Evolutionary conservation across 2,797 vertebrate species (phyloP), one percentile per base, ranked within the genome.

Genomic region (Gallinago solitaria): DNA sequence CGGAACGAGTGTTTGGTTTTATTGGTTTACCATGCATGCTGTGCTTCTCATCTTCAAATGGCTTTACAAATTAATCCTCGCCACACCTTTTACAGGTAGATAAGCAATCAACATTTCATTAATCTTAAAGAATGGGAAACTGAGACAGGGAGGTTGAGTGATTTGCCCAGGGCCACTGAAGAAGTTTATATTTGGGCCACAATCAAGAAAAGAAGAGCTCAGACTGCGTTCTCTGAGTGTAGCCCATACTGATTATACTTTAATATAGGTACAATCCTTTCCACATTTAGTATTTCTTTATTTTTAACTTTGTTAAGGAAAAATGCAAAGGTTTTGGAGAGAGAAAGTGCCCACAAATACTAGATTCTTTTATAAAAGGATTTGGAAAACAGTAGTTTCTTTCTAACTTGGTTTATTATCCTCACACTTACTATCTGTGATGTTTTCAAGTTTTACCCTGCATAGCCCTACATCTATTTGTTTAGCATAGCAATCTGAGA

Each of bases 111-210:
- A 27, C 51, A 56, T 67, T 93, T 28, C 39, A 37, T 75, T 51
- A 25, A 37, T 79, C 54, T 73, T 87, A 74, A 74, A 88, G 35
- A 91, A 67, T 39, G 27, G 63, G 63, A 91, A 87, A 71, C 65
- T 39, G 61, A 91, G 69, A 39, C 83, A 67, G 67, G 50, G 67
- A 86, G 59, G 74, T 90, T 93, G 95, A 96, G 91, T 10, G 89
- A 88, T 86, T 96, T 91, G 87, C 91, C 89, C 89, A 73, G 48
- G 91, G 87, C 83, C 94, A 82, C 77, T 90, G 88, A 82, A 79
- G 65, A 93, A 87, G 35, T 88, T 8, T 70, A 13, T 73, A 33
- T 51, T 80, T 85, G 32, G 73, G 24, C 67, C 45, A 71, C 60
- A 85, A 50, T 37, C 4, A 43, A 60, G 64, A 79, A 79, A 1